Base-by-base conservation (phyloP, 1,140 invertebrate species). In the Bombus sibiricus region DNA sequence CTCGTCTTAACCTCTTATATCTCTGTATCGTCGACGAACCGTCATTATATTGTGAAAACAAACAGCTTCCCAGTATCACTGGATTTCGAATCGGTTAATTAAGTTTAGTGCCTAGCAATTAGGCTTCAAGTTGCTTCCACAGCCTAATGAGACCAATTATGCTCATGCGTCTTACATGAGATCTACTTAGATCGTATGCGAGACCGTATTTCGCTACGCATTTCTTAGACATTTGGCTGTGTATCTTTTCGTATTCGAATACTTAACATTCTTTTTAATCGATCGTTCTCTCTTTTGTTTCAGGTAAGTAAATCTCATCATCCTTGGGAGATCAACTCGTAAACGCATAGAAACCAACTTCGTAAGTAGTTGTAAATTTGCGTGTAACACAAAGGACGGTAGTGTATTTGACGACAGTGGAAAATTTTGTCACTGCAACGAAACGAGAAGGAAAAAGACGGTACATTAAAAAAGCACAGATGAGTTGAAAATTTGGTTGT, bases 221-320 rank as follows among this genome's bases (percentile, higher is more conserved):
- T 68, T 37, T 18, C n/a, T 32, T 32, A 6, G 15, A 64, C 9
- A 68, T 3, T 1, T 37, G 18, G 37, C 32, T 5, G 15, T n/a
- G 15, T 66, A 66, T 66, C n/a, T 18, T 18, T 32, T 8, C 62
- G 2, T 66, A 34, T 53, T 53, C 47, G 18, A 53, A 22, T 53
- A 53, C 18, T n/a, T 25, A 18, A 22, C 22, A 37, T 37, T 71
- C 3, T 13, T 66, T 5, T 13, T 64, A 87, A 87, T 80, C 10
- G 66, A 62, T 57, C n/a, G 47, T 71, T 66, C 10, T 81, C 59
- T 64, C 47, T 8, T 81, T 53, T 87, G 77, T 90, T 90, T 66
- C 62, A 90, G 89, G 89, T 90, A 81, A 90, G 89, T 90, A 62
- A 62, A 15, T 34, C 57, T 13, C 34, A 22, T 28, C 22, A 18